These are phyloP conservation scores for Cephus runcator DNA, from an alignment of 2,888 invertebrate genomes.

Conservation along the genomic window DNA sequence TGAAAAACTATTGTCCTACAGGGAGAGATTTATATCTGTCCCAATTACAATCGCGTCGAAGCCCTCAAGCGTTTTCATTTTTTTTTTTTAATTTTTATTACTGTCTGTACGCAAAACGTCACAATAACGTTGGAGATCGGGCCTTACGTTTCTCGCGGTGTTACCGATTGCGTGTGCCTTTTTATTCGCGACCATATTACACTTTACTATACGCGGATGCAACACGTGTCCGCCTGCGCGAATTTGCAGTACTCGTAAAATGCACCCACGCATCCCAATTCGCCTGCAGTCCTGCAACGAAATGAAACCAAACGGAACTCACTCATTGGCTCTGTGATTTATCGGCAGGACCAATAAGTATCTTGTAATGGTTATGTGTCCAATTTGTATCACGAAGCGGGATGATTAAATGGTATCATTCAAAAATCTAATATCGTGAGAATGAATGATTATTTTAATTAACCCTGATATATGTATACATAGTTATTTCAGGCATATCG, in stretches of 20 bases:
- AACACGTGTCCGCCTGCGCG: conserved; percentile 14
- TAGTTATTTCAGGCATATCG: background rate
- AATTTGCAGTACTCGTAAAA: conserved; percentile 38
- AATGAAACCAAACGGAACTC: conserved; percentile 11
- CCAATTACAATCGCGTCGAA: conserved; percentile 55
- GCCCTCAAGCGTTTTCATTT: background rate
- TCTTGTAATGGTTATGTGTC: conserved; percentile 32
- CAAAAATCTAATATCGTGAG: background rate
- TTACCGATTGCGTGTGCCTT: background rate
- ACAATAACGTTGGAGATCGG: background rate
- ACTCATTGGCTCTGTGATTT: conserved; percentile 45
- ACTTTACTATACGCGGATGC: background rate
- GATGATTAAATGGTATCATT: background rate
- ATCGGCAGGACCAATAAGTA: conserved; percentile 44
- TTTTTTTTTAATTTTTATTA: background rate
- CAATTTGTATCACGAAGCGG: conserved; percentile 1
- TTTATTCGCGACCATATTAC: background rate
- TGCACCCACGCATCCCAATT: conserved; percentile 41
- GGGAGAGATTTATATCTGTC: conserved; percentile 60
- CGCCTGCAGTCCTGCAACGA: conserved; percentile 19
- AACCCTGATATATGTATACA: background rate
- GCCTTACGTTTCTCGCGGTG: background rate
- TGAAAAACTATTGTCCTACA: conserved; percentile 61
- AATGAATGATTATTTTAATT: background rate
- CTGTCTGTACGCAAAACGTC: background rate